Percentiles rank a stretch among this genome's conserved stretches.
phyloP scores from a whole-genome alignment of 2,888 invertebrate genomes.

The Ophion slaviceki region DNA sequence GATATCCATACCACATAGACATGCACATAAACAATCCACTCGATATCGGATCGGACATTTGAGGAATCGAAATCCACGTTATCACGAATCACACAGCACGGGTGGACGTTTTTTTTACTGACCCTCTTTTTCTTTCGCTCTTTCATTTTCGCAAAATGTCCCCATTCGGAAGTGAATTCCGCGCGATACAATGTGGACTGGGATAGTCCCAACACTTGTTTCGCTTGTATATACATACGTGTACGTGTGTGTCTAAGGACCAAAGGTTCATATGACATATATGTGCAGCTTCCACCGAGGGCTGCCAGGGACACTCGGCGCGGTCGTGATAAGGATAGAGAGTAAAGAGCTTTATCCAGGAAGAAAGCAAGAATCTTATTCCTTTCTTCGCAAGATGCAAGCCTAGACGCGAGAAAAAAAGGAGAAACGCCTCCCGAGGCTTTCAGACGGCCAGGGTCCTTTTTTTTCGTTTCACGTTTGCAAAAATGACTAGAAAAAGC shows the following conservation, averaged over 20 bases:
- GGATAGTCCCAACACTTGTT: constrained; percentile 9
- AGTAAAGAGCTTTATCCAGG: constrained; percentile 37
- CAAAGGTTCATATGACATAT: constrained; percentile 7
- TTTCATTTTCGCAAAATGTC: constrained; percentile 13
- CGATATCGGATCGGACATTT: too few relatives aligned
- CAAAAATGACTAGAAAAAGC: constrained; percentile 42
- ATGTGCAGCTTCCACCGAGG: constrained; percentile 3
- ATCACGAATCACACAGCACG: too few relatives aligned
- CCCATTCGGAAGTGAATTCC: constrained; percentile 45
- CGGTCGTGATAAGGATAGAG: constrained; percentile 36
- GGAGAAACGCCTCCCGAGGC: not conserved
- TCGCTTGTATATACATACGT: not conserved
- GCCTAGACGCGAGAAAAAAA: constrained; percentile 17
- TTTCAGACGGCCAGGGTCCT: not conserved
- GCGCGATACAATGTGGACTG: constrained; percentile 33
- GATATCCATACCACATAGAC: too few relatives aligned
- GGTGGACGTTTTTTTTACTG: not conserved
- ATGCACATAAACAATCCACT: too few relatives aligned
- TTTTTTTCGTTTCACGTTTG: constrained; percentile 1
- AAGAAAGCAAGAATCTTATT: constrained; percentile 37
- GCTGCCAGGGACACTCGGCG: constrained; percentile 18
- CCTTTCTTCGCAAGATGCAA: constrained; percentile 23
- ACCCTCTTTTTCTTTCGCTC: not conserved
- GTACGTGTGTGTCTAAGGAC: not conserved
- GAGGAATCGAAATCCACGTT: too few relatives aligned